A percentile compares a stretch with the other conserved stretches of the same genome.
Conservation (phyloP, 2,113 vertebrate species). For the Crotalus viridis region DNA sequence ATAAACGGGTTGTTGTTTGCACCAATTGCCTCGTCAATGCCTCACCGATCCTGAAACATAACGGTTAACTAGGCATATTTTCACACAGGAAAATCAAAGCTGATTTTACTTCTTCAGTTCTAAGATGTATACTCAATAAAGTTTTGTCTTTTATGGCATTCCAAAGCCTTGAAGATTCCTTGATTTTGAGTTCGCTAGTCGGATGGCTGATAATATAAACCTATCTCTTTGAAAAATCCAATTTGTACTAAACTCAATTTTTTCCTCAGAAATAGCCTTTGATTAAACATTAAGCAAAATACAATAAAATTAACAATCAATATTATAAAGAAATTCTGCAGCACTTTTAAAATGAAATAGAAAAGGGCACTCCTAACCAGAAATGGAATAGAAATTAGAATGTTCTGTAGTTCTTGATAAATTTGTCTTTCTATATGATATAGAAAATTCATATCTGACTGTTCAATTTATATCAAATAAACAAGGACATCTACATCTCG, state of each 20-base stretch:
- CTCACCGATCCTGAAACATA: too few species aligned
- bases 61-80: too few species aligned
- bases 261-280: background rate
- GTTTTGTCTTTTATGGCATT: too few species aligned
- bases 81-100: too few species aligned
- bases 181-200: too few species aligned
- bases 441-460: background rate
- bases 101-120: too few species aligned
- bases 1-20: too few species aligned
- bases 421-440: background rate
- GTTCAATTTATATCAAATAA: background rate
- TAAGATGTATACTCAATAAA: too few species aligned
- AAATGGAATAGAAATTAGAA: background rate
- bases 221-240: slow-evolving; percentile 25
- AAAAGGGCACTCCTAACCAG: background rate
- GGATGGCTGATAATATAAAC: background rate
- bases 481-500: too few species aligned
- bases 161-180: too few species aligned
- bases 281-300: background rate
- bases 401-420: background rate
- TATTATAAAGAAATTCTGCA: background rate
- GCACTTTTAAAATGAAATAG: background rate
- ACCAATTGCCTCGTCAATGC: too few species aligned
- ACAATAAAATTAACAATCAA: background rate
- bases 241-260: background rate